phyloP scores from a whole-genome alignment of 2,888 invertebrate genomes.

The Syrphus vitripennis region DNA sequence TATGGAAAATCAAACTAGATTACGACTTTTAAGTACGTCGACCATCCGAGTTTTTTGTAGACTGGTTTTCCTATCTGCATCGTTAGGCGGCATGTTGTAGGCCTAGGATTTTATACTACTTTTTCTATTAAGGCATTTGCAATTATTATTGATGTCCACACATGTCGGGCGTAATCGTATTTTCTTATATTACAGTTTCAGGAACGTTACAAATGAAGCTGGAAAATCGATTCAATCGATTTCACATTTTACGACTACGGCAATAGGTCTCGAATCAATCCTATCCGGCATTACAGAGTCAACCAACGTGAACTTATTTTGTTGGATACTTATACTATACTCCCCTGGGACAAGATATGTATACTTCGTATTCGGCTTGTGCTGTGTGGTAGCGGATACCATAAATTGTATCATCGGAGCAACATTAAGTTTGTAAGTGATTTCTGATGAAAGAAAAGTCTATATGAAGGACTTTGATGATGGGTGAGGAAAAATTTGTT shows the following conservation, averaged over 20 bases:
- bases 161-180: slow-evolving; percentile 68
- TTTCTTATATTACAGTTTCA: slow-evolving; percentile 43
- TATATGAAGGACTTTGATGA: not conserved
- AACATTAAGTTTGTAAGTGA: slow-evolving; percentile 52
- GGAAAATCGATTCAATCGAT: slow-evolving; percentile 65
- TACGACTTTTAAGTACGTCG: slow-evolving; percentile 53
- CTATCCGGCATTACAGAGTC: not conserved
- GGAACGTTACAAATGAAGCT: slow-evolving; percentile 41
- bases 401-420: slow-evolving; percentile 42
- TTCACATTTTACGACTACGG: slow-evolving; percentile 68
- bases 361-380: slow-evolving; percentile 29
- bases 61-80: slow-evolving; percentile 56
- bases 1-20: slow-evolving; percentile 71
- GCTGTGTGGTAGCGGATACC: slow-evolving; percentile 15
- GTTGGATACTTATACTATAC: not conserved
- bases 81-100: slow-evolving; percentile 36
- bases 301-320: not conserved
- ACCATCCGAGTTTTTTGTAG: slow-evolving; percentile 36
- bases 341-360: not conserved
- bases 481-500: not conserved
- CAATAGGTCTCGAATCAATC: slow-evolving; percentile 66
- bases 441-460: slow-evolving; percentile 35
- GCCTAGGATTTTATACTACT: slow-evolving; percentile 25
- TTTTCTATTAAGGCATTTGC: slow-evolving; percentile 71
- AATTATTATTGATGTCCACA: slow-evolving; percentile 73